phyloP scores from a whole-genome alignment of 92 coral and sea anemone genomes.

The Epizoanthus scotinus region DNA sequence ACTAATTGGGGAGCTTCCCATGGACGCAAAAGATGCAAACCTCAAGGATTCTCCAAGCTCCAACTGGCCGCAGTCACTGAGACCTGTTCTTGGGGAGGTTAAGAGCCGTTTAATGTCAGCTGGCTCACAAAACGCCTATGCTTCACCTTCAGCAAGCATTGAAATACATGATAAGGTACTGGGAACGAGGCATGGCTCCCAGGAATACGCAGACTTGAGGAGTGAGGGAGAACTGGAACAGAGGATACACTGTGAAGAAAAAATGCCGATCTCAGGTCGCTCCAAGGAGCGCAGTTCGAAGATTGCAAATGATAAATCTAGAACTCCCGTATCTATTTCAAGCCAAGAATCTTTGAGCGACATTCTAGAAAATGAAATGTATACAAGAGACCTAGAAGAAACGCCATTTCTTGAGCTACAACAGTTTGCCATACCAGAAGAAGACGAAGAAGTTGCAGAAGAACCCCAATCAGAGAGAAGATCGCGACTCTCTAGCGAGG shows the following conservation, averaged over 20 bases:
- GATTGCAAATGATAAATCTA: neutral
- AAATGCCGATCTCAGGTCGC: slow-evolving; percentile 1
- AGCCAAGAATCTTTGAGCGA: slow-evolving; percentile 34
- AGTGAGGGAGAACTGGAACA: slow-evolving; percentile 7
- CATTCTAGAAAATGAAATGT: slow-evolving; percentile 8
- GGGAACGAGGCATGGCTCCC: neutral
- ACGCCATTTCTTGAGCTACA: slow-evolving; percentile 37
- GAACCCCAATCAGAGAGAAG: slow-evolving; percentile 22
- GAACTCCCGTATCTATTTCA: slow-evolving; percentile 1
- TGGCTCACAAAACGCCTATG: neutral
- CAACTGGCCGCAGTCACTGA: slow-evolving; percentile 24
- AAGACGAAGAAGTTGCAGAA: slow-evolving; percentile 17
- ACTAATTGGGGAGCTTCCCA: slow-evolving; percentile 37
- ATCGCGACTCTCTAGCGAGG: slow-evolving; percentile 24
- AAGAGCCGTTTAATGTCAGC: slow-evolving; percentile 41
- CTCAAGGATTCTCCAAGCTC: slow-evolving; percentile 33
- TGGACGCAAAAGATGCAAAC: slow-evolving; percentile 24
- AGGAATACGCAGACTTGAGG: neutral
- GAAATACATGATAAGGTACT: slow-evolving; percentile 3
- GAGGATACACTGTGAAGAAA: slow-evolving; percentile 9
- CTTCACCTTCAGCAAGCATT: slow-evolving; percentile 27
- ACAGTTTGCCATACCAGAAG: slow-evolving; percentile 20
- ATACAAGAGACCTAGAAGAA: slow-evolving; percentile 23
- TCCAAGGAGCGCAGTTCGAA: neutral
- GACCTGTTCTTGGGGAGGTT: slow-evolving; percentile 18